Conservation (phyloP, 23 tunicate genomes). For the Trididemnum miniatum region DNA sequence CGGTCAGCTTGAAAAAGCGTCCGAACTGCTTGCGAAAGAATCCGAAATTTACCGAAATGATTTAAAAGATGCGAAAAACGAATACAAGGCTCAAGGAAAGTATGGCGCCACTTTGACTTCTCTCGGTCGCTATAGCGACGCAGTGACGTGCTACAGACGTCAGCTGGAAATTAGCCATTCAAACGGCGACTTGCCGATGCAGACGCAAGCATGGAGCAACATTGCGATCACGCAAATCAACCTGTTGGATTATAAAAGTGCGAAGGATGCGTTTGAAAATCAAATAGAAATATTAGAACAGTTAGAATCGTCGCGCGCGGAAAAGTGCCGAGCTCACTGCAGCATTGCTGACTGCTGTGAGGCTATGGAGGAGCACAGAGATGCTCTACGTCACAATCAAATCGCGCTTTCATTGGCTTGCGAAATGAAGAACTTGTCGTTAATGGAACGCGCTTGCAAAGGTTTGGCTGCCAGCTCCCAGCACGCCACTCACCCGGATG, state of each 20-base stretch:
- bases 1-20: conserved; percentile 40
- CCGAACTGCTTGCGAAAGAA: conserved; percentile 48
- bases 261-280: conserved; percentile 35
- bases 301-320: conserved; percentile 10
- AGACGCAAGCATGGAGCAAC: conserved; percentile 57
- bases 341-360: conserved; percentile 60
- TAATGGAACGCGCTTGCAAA: conserved; percentile 37
- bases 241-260: conserved; percentile 42
- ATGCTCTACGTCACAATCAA: conserved; percentile 27
- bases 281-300: conserved; percentile 30
- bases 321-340: conserved; percentile 43
- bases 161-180: conserved; percentile 48
- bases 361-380: conserved; percentile 43
- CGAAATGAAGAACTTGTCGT: conserved; percentile 23
- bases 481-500: conserved; percentile 12
- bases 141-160: conserved; percentile 55
- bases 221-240: conserved; percentile 74
- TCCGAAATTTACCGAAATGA: conserved; percentile 25
- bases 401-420: conserved; percentile 19
- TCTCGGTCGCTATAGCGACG: conserved; percentile 42
- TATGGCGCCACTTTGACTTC: conserved; percentile 71
- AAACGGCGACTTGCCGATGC: conserved; percentile 6
- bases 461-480: conserved; percentile 31
- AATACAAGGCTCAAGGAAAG: conserved; percentile 73
- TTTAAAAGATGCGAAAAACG: conserved; percentile 67